Evolutionary conservation across 2,113 vertebrate species (phyloP), one percentile per base, ranked within the genome.

Genomic region (Mus pahari): DNA sequence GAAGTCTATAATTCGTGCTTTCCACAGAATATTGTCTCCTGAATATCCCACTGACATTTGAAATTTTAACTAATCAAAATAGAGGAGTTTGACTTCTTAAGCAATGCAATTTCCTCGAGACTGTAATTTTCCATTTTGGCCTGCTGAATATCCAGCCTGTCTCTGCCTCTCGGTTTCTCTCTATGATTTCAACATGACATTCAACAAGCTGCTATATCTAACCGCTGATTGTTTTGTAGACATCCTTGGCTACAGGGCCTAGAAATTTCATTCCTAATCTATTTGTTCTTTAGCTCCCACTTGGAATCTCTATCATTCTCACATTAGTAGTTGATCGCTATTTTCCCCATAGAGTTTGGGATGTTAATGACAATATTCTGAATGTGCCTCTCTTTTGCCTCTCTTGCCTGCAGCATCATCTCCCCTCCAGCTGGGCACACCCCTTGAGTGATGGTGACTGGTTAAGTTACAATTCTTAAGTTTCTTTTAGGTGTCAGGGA

Each of bases 1-100:
- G 77, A 95, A 94, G 86, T 79, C 92, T 91, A 79, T 96, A 92
- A 97, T 94, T 98, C 94, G 97, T 88, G 88, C 70, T 75, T 90
- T 94, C 82, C 94, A 83, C 88, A 95, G 92, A 92, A 92, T 94
- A 96, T 91, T 88, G 77, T 81, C 96, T 92, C 50, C 79, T 74
- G 92, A 96, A 89, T 83, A 64, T 39, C 58, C 71, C 60, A 81
- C 36, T 58, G 92, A 88, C 45, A 90, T 79, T 39, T 68, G 55
- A 60, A 95, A 94, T 48, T 97, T 90, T 86, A 86, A 90, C 75
- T 82, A 77, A 79, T 95, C 86, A 94, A 86, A 92, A 92, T 9
- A 89, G 92, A 87, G 60, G 92, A 36, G 24, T 78, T 91, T 93
- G 31, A 36, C 74, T 89, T 73, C 87, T 78, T 39, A 75, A 64